Conservation (phyloP, 2,888 invertebrate species). For the Caenorhabditis japonica region DNA sequence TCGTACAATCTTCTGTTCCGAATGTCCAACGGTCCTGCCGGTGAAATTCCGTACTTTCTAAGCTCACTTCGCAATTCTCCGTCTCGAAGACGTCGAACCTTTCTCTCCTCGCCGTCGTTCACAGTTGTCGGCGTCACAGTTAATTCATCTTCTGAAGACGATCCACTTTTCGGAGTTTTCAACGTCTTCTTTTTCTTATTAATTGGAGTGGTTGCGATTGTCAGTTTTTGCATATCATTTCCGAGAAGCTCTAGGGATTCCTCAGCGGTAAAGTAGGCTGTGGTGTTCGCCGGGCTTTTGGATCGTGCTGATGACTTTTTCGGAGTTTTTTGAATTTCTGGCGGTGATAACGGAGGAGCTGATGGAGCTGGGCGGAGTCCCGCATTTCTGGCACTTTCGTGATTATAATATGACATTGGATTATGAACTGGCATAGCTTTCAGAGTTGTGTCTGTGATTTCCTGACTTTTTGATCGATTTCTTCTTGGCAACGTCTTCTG, state of each 20-base stretch:
- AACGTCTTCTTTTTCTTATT: slow-evolving; percentile 6
- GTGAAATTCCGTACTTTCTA: slow-evolving; percentile 55
- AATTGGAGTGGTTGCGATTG: not conserved
- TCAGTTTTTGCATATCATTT: slow-evolving; percentile 23
- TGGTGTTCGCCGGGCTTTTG: slow-evolving; percentile 31
- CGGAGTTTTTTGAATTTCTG: slow-evolving; percentile 2
- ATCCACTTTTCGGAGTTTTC: not conserved
- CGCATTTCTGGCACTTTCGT: slow-evolving; percentile 10
- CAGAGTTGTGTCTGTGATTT: slow-evolving; percentile 21
- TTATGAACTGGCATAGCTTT: slow-evolving; percentile 5
- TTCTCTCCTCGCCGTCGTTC: slow-evolving; percentile 51
- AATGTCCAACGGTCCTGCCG: slow-evolving; percentile 63
- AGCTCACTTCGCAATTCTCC: slow-evolving; percentile 54
- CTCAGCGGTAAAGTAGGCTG: slow-evolving; percentile 43
- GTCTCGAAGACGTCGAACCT: slow-evolving; percentile 48
- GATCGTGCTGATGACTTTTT: slow-evolving; percentile 12
- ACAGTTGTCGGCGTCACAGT: slow-evolving; percentile 41
- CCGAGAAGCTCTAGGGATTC: slow-evolving; percentile 28
- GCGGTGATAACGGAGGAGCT: not conserved
- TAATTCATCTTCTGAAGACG: slow-evolving; percentile 6
- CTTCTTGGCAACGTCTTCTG: not conserved
- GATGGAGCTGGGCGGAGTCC: slow-evolving; percentile 25
- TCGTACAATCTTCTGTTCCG: slow-evolving; percentile 65
- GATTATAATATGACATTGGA: slow-evolving; percentile 35
- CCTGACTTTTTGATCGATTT: slow-evolving; percentile 18